Percentiles rank a stretch among this genome's conserved stretches.
Evolutionary conservation across 2,888 invertebrate species (phyloP).

Genomic region (Smittia aterrima): DNA sequence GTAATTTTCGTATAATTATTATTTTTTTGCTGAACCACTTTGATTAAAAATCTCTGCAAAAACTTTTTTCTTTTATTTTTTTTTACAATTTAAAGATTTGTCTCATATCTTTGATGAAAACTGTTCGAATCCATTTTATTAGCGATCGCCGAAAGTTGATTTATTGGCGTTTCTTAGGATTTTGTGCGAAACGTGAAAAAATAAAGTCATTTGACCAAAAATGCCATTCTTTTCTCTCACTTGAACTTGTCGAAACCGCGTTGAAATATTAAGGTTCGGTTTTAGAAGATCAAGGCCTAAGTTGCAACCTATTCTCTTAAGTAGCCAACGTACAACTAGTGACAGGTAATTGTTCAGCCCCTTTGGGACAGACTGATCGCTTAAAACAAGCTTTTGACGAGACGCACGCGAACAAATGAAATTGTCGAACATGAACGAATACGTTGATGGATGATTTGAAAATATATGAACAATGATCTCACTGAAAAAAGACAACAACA

Average conservation of each 20-base stretch:
- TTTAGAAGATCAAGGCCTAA: no score
- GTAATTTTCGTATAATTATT: no score
- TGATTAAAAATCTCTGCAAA: background rate
- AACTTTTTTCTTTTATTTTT: background rate
- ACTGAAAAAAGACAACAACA: no score
- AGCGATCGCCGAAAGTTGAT: background rate
- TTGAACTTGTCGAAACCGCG: no score
- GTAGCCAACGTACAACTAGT: background rate
- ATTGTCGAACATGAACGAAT: background rate
- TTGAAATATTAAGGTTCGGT: no score
- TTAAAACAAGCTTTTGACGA: no score
- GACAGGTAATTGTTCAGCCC: background rate
- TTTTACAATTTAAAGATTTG: no score
- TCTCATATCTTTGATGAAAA: background rate
- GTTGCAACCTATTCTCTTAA: background rate
- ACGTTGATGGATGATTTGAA: background rate
- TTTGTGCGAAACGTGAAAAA: conserved; percentile 8
- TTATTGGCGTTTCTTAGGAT: background rate
- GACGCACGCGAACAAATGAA: background rate
- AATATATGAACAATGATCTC: conserved; percentile 7
- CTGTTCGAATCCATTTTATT: background rate
- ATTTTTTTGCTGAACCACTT: no score
- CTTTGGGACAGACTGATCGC: background rate
- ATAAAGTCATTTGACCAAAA: conserved; percentile 13
- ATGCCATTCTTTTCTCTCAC: no score